phyloP scores from a whole-genome alignment of 2,888 invertebrate species.

The Agrilus biguttatus region DNA sequence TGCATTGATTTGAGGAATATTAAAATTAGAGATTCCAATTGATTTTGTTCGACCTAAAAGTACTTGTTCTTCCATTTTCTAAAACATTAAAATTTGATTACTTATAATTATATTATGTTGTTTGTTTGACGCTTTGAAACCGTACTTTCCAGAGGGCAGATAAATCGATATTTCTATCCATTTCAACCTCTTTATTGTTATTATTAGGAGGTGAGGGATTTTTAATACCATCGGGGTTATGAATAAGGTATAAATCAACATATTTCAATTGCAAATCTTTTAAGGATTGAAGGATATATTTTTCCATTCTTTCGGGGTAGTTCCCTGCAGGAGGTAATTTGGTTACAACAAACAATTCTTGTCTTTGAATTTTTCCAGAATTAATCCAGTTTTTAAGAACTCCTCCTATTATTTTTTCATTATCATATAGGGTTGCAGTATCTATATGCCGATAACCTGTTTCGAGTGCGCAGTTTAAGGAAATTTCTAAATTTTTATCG shows the following conservation, averaged over 20 bases:
- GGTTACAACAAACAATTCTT: constrained; percentile 68
- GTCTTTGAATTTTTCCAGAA: constrained; percentile 47
- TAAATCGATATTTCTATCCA: constrained; percentile 49
- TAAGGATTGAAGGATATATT: constrained; percentile 48
- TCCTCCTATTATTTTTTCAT: constrained; percentile 58
- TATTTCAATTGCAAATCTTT: constrained; percentile 57
- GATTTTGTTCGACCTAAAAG: too few relatives aligned
- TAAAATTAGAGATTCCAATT: too few relatives aligned
- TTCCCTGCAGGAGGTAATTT: constrained; percentile 53
- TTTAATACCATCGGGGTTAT: constrained; percentile 52
- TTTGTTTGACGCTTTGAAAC: too few relatives aligned
- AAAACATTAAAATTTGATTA: too few relatives aligned
- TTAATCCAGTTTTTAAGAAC: constrained; percentile 56
- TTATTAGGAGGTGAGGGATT: constrained; percentile 41
- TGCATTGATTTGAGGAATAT: too few relatives aligned
- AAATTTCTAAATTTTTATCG: constrained; percentile 46
- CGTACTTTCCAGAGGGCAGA: constrained; percentile 52
- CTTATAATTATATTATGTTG: too few relatives aligned
- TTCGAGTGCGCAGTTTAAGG: constrained; percentile 50
- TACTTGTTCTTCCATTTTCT: too few relatives aligned
- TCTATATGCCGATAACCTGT: constrained; percentile 72
- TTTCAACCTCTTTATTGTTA: constrained; percentile 5
- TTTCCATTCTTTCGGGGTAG: constrained; percentile 43
- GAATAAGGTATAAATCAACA: constrained; percentile 66
- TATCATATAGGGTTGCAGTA: constrained; percentile 59